Evolutionary conservation across 2,888 invertebrate species (phyloP), one percentile per base, ranked within the genome.

Genomic region (Deilephila porcellus): DNA sequence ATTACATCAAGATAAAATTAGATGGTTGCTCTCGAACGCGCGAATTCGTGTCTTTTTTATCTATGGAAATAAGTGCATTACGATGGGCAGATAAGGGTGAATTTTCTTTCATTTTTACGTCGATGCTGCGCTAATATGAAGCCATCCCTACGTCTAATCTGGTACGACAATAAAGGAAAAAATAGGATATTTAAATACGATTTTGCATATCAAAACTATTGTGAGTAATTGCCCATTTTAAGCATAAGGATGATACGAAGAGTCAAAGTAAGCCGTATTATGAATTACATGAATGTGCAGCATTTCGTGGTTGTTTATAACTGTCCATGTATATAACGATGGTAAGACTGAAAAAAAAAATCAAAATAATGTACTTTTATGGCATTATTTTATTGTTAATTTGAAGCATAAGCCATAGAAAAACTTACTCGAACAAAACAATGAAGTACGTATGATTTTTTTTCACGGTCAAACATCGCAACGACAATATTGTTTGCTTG

Each of bases 301-400:
- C 63, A 59, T 74, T 71, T 63, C n/a, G 32, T 63, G 53, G 64
- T 64, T 70, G 53, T 70, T 62, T 73, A 74, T 78, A 74, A 80
- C 82, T 86, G 92, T 91, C 91, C 91, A 91, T 92, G 91, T 93
- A 92, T 84, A 92, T 92, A 91, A 89, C 83, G 86, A 89, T 91
- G 87, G 91, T 89, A 94, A 94, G 93, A 93, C 93, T 93, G 93
- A 91, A 85, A 84, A 25, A 84, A 25, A 82, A 78, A 74, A 77
- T 80, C 80, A 82, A 82, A 83, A 83, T 82, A 75, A 75, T 74
- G 64, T 67, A 73, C 29, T 32, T 56, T 34, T 63, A 59, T 19
- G n/a, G n/a, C 72, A 53, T 52, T 63, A 63, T 72, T 45, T 53
- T 17, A 45, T 59, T 37, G 34, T 52, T 78, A 74, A 78, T 77